Evolutionary conservation across 2,888 invertebrate genomes (phyloP), one percentile per base, ranked within the genome.

Genomic region (Epistrophe grossulariae): DNA sequence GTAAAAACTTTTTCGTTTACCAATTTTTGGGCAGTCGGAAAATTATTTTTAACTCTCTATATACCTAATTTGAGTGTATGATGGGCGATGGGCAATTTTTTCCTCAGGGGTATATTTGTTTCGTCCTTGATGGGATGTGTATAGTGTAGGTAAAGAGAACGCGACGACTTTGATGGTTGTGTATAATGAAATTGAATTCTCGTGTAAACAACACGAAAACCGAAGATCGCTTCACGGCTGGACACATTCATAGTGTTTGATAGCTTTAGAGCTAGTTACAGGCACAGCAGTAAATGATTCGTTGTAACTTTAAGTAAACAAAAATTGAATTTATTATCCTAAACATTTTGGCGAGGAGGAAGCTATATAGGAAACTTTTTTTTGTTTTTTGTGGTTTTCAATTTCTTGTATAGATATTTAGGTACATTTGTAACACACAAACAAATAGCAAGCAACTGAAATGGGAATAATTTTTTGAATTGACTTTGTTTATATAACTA

Each of bases 281-380:
- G 55, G 55, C 55, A 55, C 48, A 60, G 38, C 68, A 68, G 59
- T 45, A 60, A 52, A 73, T 74, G 80, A 80, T 80, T 70, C 28
- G 72, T 68, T 50, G 66, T 28, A 82, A 82, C 82, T 82, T 82
- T 59, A 78, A 82, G 72, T 78, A 57, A 82, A 82, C 78, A 81
- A 38, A 60, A 76, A 62, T 71, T 45, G 62, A 71, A 64, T 77
- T 77, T 81, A 72, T 77, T 72, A 71, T 43, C 13, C 57, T 15
- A 38, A 71, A 28, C 43, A 13, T 35, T 38, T 38, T n/a, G n/a
- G n/a, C n/a, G n/a, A n/a, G 57, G 64, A 38, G 48, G 35, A 64
- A 35, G 15, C 62, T 38, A 38, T 38, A 57, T 48, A n/a, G n/a
- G n/a, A n/a, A n/a, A n/a, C 3, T 24, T 2, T 24, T 24, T 24